Evolutionary conservation across 2,888 invertebrate genomes (phyloP).

Genomic region (Stegana nigrithorax): DNA sequence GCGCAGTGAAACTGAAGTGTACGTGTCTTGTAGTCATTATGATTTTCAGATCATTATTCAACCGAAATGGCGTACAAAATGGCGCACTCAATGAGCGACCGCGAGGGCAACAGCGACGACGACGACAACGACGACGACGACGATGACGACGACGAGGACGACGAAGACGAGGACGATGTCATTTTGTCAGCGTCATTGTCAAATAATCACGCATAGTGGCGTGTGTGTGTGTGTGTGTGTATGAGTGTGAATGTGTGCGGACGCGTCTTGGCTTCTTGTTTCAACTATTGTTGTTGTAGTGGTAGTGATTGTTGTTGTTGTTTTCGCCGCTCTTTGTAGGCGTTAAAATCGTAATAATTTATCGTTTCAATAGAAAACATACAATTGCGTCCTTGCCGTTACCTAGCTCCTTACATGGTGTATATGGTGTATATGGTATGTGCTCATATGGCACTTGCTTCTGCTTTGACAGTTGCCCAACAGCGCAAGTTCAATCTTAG

Average conservation of each 20-base stretch:
- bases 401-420: too few species aligned
- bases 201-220: neutral
- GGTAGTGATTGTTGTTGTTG: neutral
- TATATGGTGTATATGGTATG: too few species aligned
- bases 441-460: too few species aligned
- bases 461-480: neutral
- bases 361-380: constrained; percentile 48
- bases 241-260: neutral
- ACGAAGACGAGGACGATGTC: too few species aligned
- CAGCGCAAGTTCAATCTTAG: neutral
- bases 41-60: constrained; percentile 58
- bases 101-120: too few species aligned
- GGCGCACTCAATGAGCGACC: too few species aligned
- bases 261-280: too few species aligned
- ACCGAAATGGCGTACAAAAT: constrained; percentile 49
- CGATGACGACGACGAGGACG: too few species aligned
- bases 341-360: constrained; percentile 59
- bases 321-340: constrained; percentile 28
- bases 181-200: neutral
- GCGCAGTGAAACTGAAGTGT: too few species aligned
- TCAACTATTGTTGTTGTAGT: too few species aligned
- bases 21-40: constrained; percentile 59
- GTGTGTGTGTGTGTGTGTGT: constrained; percentile 1
- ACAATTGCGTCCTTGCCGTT: too few species aligned
- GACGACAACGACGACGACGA: too few species aligned